Evolutionary conservation across 2,888 invertebrate genomes (phyloP).

Genomic region (Drosophila helvetica): DNA sequence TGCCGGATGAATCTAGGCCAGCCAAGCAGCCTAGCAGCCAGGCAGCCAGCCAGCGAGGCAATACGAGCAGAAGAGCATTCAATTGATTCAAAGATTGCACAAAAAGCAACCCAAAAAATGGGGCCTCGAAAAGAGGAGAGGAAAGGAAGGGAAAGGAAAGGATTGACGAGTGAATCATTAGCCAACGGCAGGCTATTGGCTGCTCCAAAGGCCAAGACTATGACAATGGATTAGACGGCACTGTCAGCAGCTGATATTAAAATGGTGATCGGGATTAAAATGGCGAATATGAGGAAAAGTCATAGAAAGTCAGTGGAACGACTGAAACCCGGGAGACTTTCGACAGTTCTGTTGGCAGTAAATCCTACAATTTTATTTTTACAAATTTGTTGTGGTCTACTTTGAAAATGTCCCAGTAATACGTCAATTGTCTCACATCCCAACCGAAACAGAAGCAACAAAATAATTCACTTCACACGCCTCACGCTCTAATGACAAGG

Average conservation of each 20-base stretch:
- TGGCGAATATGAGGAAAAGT: constrained; percentile 7
- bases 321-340: no score
- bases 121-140: constrained; percentile 6
- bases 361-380: neutral
- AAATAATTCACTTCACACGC: constrained; percentile 30
- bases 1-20: constrained; percentile 40
- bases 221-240: constrained; percentile 33
- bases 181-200: constrained; percentile 6
- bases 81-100: constrained; percentile 37
- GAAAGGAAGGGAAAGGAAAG: neutral
- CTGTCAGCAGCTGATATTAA: neutral
- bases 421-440: neutral
- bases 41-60: neutral
- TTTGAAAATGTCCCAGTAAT: neutral
- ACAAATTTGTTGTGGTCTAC: neutral
- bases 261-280: no score
- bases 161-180: constrained; percentile 22
- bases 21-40: constrained; percentile 9
- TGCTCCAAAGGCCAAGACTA: constrained; percentile 31
- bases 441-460: neutral
- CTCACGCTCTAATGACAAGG: constrained; percentile 26
- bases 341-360: neutral
- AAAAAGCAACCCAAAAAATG: constrained; percentile 14
- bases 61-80: constrained; percentile 38
- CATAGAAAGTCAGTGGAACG: no score